Percentiles rank a stretch among this genome's conserved stretches.
Conservation (phyloP, 2,888 invertebrate species). For the Acleris literana region DNA sequence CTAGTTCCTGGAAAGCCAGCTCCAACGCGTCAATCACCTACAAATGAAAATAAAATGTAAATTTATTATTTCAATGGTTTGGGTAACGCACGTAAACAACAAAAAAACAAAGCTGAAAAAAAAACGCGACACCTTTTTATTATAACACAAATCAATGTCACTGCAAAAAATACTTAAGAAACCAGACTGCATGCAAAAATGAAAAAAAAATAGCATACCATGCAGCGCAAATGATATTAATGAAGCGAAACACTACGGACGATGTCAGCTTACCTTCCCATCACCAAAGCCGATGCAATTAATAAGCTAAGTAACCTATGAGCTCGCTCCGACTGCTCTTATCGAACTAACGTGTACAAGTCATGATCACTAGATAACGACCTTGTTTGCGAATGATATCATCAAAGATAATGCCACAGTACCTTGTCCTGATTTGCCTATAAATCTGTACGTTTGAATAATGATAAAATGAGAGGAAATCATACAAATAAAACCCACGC, state of each 20-base stretch:
- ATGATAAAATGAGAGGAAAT: constrained; percentile 42
- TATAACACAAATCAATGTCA: neutral
- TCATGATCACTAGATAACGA: constrained; percentile 50
- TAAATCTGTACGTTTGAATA: constrained; percentile 31
- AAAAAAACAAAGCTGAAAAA: constrained; percentile 21
- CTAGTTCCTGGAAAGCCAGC: constrained; percentile 85
- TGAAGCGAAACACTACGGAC: constrained; percentile 56
- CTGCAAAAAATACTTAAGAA: constrained; percentile 35
- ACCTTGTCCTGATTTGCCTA: constrained; percentile 47
- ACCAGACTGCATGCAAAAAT: constrained; percentile 42
- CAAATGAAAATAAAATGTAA: constrained; percentile 22
- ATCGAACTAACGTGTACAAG: constrained; percentile 49
- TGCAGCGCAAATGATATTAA: constrained; percentile 66
- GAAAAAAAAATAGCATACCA: constrained; percentile 49
- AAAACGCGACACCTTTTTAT: neutral
- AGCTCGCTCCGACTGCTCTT: constrained; percentile 48
- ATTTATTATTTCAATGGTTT: neutral
- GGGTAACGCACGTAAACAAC: neutral
- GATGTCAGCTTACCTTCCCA: constrained; percentile 73
- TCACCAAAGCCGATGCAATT: constrained; percentile 71
- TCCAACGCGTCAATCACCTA: constrained; percentile 86
- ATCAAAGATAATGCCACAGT: constrained; percentile 46
- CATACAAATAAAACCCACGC: constrained; percentile 77
- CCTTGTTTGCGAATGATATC: constrained; percentile 62
- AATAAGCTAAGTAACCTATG: constrained; percentile 47